Evolutionary conservation across 2,113 vertebrate species (phyloP), one percentile per base, ranked within the genome.

Genomic region (Tinamus guttatus): DNA sequence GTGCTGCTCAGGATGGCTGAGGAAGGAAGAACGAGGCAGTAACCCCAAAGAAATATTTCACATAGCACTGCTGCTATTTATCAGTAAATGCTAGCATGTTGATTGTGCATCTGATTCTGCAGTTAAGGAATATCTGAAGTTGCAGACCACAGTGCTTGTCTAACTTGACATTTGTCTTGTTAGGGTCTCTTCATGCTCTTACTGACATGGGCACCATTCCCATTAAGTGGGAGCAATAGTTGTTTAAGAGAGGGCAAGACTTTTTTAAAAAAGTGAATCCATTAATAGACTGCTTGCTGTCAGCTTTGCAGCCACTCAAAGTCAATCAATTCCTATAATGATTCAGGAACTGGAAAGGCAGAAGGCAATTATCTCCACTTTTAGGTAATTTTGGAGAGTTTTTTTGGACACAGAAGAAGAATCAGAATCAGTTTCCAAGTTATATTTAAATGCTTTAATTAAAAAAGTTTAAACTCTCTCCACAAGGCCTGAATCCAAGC

Each of bases 291-390:
- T 79, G 1, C 62, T 20, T 38, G 32, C 74, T 92, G 88, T 67
- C 93, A 86, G 65, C 80, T 86, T 64, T 38, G 28, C 85, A 95
- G 76, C 62, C 69, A 36, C 90, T 84, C 87, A 30, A 81, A 96
- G 85, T 73, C 85, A 86, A 93, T 93, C 92, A 76, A 90, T 92
- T 49, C 71, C 60, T 79, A 19, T 79, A 73, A 86, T 93, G 69
- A 96, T 90, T 86, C 52, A 38, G 49, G 76, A 93, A 92, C 60
- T 83, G 64, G 15, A 71, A 81, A 84, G 58, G 64, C 82, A 92
- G 80, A 58, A 92, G n/a, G 58, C 36, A 90, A 96, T 94, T 93
- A 84, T 92, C 73, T 92, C 84, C 76, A 78, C 69, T 90, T 92
- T 75, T n/a, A 71, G 73, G 64, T 84, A 13, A 86, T 84, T 80